Percentiles rank a stretch among this genome's conserved stretches.
These are phyloP conservation scores for Crotalus horridus DNA, from an alignment of 2,113 vertebrate species.

Conservation along the genomic window DNA sequence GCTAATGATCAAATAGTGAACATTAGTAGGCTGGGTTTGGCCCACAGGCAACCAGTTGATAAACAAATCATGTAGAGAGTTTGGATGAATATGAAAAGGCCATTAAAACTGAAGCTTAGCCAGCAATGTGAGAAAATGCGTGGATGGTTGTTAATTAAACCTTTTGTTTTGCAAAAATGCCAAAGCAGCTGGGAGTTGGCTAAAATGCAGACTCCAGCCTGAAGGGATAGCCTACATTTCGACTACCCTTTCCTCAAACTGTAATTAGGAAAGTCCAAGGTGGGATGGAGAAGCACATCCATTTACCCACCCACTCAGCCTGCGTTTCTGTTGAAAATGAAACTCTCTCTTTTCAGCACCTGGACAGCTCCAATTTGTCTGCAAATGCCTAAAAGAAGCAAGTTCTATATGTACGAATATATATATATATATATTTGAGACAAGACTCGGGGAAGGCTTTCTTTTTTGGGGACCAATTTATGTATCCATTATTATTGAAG, in stretches of 20 bases:
- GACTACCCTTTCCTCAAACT: background rate
- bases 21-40: background rate
- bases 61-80: background rate
- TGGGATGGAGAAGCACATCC: background rate
- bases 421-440: background rate
- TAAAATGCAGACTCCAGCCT: background rate
- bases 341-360: background rate
- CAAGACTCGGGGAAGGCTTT: background rate
- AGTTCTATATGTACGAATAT: background rate
- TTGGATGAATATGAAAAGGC: background rate
- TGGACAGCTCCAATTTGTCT: background rate
- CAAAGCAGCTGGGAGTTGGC: constrained; percentile 1
- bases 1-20: background rate
- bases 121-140: background rate
- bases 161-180: background rate
- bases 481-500: too few species aligned
- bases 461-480: background rate
- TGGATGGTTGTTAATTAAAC: constrained; percentile 6
- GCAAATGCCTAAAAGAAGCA: background rate
- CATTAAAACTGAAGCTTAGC: background rate
- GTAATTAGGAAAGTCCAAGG: background rate
- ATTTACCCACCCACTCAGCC: background rate
- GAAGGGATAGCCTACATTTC: background rate
- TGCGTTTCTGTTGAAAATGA: background rate
- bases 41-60: background rate